A percentile compares a stretch with the other conserved stretches of the same genome.
phyloP scores from a whole-genome alignment of 1,140 invertebrate species.

The Mya arenaria region DNA sequence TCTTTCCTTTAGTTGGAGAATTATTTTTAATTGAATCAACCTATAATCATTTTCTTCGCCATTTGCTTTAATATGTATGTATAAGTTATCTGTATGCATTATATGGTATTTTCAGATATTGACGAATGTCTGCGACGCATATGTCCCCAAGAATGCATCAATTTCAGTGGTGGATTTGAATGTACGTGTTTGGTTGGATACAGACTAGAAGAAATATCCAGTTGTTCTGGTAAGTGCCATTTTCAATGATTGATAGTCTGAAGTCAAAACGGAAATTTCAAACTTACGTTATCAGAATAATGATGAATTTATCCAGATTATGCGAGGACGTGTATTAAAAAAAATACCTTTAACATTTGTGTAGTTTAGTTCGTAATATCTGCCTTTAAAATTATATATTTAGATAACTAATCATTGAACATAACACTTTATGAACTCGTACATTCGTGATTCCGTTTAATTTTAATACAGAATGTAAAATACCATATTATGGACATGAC shows the following conservation, averaged over 20 bases:
- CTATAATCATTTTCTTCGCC: too few species aligned
- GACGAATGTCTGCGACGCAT: slow-evolving; percentile 45
- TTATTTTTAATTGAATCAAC: too few species aligned
- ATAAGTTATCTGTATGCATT: too few species aligned
- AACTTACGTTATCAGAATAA: not conserved
- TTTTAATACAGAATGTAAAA: not conserved
- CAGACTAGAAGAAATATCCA: not conserved
- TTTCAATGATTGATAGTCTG: too few species aligned
- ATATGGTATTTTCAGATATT: slow-evolving; percentile 47
- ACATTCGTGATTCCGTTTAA: too few species aligned
- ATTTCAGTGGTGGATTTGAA: slow-evolving; percentile 36
- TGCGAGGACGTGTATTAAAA: not conserved
- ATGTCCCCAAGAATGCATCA: slow-evolving; percentile 46
- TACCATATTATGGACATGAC: slow-evolving; percentile 8
- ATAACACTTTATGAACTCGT: not conserved
- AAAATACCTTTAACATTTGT: not conserved
- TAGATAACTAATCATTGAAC: not conserved
- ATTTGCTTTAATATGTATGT: too few species aligned
- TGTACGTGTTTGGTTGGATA: slow-evolving; percentile 55
- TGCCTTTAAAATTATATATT: too few species aligned
- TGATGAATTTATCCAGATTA: not conserved
- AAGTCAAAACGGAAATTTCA: too few species aligned
- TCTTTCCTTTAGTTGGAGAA: too few species aligned
- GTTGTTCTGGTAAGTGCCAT: not conserved
- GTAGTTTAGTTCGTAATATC: not conserved